A percentile compares a stretch with the other conserved stretches of the same genome.
These are phyloP conservation scores for Carassius carassius DNA, from an alignment of 2,113 vertebrate species.

Conservation along the genomic window DNA sequence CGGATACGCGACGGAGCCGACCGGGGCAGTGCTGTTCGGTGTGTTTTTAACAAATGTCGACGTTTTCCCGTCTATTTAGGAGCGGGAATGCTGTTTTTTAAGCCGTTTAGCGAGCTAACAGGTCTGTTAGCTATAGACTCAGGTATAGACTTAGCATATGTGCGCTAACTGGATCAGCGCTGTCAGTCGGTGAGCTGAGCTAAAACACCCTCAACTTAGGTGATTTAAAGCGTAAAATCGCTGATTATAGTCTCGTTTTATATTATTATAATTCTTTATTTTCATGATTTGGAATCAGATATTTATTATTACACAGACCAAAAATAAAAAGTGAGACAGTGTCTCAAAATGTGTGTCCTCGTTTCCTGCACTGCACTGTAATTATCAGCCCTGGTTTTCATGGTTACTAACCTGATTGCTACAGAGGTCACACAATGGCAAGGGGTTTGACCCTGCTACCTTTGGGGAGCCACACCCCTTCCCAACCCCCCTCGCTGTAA, in stretches of 20 bases:
- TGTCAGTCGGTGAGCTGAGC: not conserved
- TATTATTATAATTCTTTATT: not conserved
- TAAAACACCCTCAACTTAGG: not conserved
- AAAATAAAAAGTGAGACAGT: not conserved
- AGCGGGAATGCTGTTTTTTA: conserved; percentile 51
- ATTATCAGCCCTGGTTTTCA: conserved; percentile 61
- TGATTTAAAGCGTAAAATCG: not conserved
- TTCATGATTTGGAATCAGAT: not conserved
- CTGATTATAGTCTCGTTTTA: not conserved
- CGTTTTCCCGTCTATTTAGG: not conserved
- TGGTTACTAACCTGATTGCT: conserved; percentile 67
- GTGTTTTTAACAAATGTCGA: not conserved
- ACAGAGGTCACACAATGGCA: conserved; percentile 77
- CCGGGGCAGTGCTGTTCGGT: not conserved
- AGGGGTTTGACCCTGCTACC: conserved; percentile 73
- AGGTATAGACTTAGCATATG: not conserved
- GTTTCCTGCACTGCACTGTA: conserved; percentile 42
- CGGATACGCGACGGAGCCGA: not conserved
- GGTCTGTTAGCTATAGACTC: conserved; percentile 2
- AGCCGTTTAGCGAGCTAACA: conserved; percentile 49
- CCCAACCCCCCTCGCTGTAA: conserved; percentile 67
- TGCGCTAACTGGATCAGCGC: conserved; percentile 33
- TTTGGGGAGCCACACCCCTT: conserved; percentile 79
- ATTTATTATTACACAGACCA: not conserved
- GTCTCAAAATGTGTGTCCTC: conserved; percentile 4